Percentiles rank a stretch among this genome's conserved stretches.
These are phyloP conservation scores for Campoletis raptor DNA, from an alignment of 2,888 invertebrate species.

Conservation along the genomic window DNA sequence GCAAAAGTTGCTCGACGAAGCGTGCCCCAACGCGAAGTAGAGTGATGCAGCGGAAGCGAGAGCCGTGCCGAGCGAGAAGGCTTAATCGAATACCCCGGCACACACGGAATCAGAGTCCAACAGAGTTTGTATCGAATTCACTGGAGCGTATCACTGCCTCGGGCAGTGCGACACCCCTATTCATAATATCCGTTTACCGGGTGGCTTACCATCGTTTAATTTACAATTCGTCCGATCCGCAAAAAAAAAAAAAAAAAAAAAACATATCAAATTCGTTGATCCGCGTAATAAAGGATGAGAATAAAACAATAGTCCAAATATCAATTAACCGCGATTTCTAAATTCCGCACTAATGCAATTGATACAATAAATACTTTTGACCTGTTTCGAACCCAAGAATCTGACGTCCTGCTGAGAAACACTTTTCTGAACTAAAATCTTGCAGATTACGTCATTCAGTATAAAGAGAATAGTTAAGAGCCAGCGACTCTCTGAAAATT, in stretches of 20 bases:
- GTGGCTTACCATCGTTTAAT: constrained; percentile 42
- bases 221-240: not conserved
- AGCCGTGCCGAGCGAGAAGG: constrained; percentile 29
- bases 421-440: not conserved
- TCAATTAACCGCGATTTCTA: not conserved
- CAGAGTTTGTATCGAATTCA: constrained; percentile 45
- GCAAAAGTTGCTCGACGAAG: constrained; percentile 59
- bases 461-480: not conserved
- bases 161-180: constrained; percentile 39
- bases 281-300: not conserved
- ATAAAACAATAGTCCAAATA: not conserved
- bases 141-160: constrained; percentile 47
- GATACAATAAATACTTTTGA: not conserved
- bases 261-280: not conserved
- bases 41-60: constrained; percentile 44
- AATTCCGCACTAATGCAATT: not conserved
- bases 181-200: constrained; percentile 48
- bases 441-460: not conserved
- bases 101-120: constrained; percentile 6
- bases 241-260: not conserved
- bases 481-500: not conserved
- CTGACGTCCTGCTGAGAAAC: not conserved
- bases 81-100: constrained; percentile 61
- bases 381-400: not conserved
- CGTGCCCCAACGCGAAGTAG: constrained; percentile 41